phyloP scores from a whole-genome alignment of 1,140 invertebrate species.

The Panagrolaimus sp. region DNA sequence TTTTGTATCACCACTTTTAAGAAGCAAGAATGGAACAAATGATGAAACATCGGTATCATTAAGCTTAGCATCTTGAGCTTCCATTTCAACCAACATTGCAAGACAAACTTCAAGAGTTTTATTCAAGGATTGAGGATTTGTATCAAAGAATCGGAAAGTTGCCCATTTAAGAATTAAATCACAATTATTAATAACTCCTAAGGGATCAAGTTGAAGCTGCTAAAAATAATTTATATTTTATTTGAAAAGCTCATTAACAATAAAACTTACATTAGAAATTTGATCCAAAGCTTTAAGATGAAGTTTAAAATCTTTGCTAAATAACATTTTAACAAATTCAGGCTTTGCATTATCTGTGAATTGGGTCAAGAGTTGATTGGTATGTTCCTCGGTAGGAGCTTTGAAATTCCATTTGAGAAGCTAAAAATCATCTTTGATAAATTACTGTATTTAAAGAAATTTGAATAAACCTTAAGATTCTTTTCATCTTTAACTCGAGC shows the following conservation, averaged over 20 bases:
- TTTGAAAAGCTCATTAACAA: conserved; percentile 20
- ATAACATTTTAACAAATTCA: conserved; percentile 81
- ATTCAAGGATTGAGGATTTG: conserved; percentile 89
- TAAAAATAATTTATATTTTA: conserved; percentile 55
- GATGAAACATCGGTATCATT: conserved; percentile 81
- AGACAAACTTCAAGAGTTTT: conserved; percentile 87
- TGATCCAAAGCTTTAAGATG: conserved; percentile 91
- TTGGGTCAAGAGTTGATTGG: conserved; percentile 81
- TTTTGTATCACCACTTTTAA: conserved; percentile 92
- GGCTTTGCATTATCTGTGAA: conserved; percentile 68
- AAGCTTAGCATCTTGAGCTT: conserved; percentile 76
- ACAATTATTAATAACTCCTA: conserved; percentile 78
- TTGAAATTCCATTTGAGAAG: conserved; percentile 87
- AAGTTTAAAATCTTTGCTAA: conserved; percentile 88
- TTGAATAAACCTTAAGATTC: conserved; percentile 26
- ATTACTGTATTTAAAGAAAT: not conserved
- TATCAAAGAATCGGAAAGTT: conserved; percentile 91
- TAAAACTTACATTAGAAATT: conserved; percentile 69
- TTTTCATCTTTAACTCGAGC: conserved; percentile 34
- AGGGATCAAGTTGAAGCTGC: conserved; percentile 71
- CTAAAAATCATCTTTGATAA: conserved; percentile 31
- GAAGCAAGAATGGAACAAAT: conserved; percentile 85
- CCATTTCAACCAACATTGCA: conserved; percentile 73
- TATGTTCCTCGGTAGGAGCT: conserved; percentile 83
- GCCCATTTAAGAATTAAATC: conserved; percentile 94